phyloP scores from a whole-genome alignment of 2,888 invertebrate species.

The Oeneis ivallda region DNA sequence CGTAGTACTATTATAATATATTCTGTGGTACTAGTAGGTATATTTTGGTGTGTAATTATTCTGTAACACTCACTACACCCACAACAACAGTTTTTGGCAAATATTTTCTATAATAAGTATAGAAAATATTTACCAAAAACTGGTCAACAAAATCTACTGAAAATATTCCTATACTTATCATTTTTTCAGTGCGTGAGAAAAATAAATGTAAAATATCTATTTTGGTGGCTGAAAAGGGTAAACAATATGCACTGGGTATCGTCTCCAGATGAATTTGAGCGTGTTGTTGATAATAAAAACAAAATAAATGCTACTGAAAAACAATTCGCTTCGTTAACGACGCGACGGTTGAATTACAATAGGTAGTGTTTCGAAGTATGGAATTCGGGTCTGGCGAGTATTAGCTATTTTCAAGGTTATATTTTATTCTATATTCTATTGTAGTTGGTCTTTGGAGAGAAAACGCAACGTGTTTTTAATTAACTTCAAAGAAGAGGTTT shows the following conservation, averaged over 20 bases:
- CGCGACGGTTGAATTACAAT: not conserved
- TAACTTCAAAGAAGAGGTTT: too few species aligned
- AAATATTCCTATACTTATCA: too few species aligned
- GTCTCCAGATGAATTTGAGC: not conserved
- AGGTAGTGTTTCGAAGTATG: not conserved
- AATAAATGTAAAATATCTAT: conserved; percentile 11
- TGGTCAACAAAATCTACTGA: too few species aligned
- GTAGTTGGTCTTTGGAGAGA: not conserved
- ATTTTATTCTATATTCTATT: too few species aligned
- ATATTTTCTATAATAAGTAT: too few species aligned
- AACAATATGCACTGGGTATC: conserved; percentile 13
- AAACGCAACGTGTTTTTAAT: too few species aligned
- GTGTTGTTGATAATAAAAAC: conserved; percentile 9
- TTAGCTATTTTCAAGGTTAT: not conserved
- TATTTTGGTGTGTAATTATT: too few species aligned
- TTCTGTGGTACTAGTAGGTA: too few species aligned
- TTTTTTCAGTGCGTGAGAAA: not conserved
- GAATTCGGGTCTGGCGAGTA: not conserved
- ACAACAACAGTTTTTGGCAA: too few species aligned
- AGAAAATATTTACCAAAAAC: too few species aligned
- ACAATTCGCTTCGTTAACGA: conserved; percentile 12
- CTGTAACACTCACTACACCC: too few species aligned
- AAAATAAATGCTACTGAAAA: not conserved
- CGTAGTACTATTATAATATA: too few species aligned
- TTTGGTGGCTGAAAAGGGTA: conserved; percentile 1